Evolutionary conservation across 2,888 invertebrate species (phyloP).

Genomic region (Eilema caniola): DNA sequence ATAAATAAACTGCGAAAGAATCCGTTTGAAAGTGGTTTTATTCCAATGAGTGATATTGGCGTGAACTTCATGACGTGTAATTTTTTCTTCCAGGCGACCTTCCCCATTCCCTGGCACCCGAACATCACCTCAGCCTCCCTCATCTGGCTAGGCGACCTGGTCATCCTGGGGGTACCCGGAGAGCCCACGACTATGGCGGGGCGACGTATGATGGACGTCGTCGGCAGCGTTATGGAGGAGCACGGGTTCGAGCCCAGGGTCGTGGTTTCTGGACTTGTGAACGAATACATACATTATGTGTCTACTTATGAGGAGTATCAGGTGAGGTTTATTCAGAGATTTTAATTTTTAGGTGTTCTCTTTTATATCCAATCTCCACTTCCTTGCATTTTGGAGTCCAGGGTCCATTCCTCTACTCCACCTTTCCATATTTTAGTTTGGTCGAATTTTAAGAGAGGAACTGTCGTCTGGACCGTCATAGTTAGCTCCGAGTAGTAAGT

Average conservation of each 20-base stretch:
- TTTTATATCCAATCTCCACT: too few relatives aligned
- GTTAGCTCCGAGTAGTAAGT: too few relatives aligned
- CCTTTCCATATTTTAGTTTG: too few relatives aligned
- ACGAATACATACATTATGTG: constrained; percentile 94
- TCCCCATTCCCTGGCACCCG: constrained; percentile 94
- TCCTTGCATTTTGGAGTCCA: too few relatives aligned
- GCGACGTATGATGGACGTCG: constrained; percentile 86
- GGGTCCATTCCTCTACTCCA: too few relatives aligned
- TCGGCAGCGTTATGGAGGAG: constrained; percentile 73
- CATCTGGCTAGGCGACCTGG: constrained; percentile 89
- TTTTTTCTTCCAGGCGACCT: constrained; percentile 64
- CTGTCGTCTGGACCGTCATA: too few relatives aligned
- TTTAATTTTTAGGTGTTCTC: too few relatives aligned
- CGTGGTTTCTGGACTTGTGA: constrained; percentile 92
- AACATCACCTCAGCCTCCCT: constrained; percentile 91
- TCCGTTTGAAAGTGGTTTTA: too few relatives aligned
- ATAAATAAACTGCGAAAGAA: too few relatives aligned
- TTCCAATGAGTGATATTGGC: too few relatives aligned
- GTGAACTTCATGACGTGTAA: too few relatives aligned
- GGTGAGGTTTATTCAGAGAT: constrained; percentile 60
- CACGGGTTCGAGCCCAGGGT: constrained; percentile 80
- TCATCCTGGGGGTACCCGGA: constrained; percentile 92
- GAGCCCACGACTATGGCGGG: constrained; percentile 97
- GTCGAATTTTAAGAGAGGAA: too few relatives aligned
- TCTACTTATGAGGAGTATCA: constrained; percentile 93